These are phyloP conservation scores for Zingel zingel DNA, from an alignment of 2,113 vertebrate genomes.

Conservation along the genomic window DNA sequence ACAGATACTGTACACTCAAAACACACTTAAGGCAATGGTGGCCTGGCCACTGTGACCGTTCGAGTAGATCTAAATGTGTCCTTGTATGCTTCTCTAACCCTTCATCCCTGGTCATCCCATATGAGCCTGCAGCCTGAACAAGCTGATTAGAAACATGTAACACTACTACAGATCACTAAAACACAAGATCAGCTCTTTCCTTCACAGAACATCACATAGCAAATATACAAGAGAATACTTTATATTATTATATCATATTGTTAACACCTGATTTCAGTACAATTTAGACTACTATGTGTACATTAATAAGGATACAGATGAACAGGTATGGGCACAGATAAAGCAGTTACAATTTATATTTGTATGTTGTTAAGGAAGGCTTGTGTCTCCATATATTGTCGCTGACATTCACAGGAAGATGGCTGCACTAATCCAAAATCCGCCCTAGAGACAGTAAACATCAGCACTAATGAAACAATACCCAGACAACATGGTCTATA, in stretches of 20 bases:
- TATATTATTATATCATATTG: not conserved
- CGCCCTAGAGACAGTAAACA: slow-evolving; percentile 42
- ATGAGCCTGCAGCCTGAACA: slow-evolving; percentile 29
- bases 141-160: slow-evolving; percentile 45
- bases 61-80: slow-evolving; percentile 62
- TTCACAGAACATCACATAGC: slow-evolving; percentile 29
- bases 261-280: slow-evolving; percentile 37
- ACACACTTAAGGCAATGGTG: slow-evolving; percentile 82
- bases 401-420: slow-evolving; percentile 38
- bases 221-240: slow-evolving; percentile 18
- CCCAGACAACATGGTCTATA: slow-evolving; percentile 10
- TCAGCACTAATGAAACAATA: slow-evolving; percentile 59
- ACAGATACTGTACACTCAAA: slow-evolving; percentile 56
- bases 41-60: slow-evolving; percentile 74
- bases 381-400: not conserved
- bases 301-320: slow-evolving; percentile 7
- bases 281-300: not conserved
- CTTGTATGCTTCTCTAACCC: slow-evolving; percentile 34
- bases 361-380: not conserved
- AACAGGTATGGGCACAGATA: not conserved
- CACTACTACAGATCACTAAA: slow-evolving; percentile 18
- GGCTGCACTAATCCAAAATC: slow-evolving; percentile 53
- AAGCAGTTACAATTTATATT: slow-evolving; percentile 5
- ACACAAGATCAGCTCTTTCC: slow-evolving; percentile 20
- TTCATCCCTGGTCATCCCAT: slow-evolving; percentile 20